These are phyloP conservation scores for Oryzias curvinotus DNA, from an alignment of 2,113 vertebrate species.

Conservation along the genomic window DNA sequence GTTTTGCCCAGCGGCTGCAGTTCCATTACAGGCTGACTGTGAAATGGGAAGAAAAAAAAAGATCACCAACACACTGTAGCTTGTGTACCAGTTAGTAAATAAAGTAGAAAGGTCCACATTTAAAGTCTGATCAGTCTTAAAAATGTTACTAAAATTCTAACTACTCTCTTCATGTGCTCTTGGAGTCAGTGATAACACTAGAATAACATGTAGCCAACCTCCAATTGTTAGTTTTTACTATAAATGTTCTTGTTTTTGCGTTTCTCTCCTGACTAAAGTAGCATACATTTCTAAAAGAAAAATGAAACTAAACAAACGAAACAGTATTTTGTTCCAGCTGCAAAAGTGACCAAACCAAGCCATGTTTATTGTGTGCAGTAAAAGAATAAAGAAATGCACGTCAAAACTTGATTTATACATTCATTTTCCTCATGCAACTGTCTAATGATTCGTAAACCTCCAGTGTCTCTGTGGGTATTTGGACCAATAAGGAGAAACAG, in stretches of 20 bases:
- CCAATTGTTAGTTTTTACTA: no score
- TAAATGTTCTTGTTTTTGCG: no score
- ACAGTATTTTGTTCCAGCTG: neutral
- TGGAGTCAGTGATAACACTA: no score
- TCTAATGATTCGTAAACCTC: slow-evolving; percentile 13
- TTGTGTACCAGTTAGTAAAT: slow-evolving; percentile 1
- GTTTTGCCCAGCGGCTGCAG: slow-evolving; percentile 38
- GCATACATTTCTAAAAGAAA: no score
- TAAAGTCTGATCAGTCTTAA: neutral
- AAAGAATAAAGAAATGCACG: slow-evolving; percentile 17
- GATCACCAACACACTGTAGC: neutral
- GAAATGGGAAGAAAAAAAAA: slow-evolving; percentile 2
- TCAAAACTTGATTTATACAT: slow-evolving; percentile 15
- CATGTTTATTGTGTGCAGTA: neutral
- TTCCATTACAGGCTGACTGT: slow-evolving; percentile 23
- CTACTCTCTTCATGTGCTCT: no score
- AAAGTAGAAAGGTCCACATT: neutral
- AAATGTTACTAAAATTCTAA: no score
- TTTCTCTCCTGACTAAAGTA: no score
- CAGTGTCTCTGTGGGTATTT: slow-evolving; percentile 2
- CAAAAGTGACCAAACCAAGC: neutral
- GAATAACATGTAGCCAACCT: no score
- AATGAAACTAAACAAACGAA: neutral
- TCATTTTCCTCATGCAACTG: neutral
- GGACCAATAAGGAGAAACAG: slow-evolving; percentile 7